phyloP scores from a whole-genome alignment of 2,797 vertebrate genomes.

The Coluber constrictor region DNA sequence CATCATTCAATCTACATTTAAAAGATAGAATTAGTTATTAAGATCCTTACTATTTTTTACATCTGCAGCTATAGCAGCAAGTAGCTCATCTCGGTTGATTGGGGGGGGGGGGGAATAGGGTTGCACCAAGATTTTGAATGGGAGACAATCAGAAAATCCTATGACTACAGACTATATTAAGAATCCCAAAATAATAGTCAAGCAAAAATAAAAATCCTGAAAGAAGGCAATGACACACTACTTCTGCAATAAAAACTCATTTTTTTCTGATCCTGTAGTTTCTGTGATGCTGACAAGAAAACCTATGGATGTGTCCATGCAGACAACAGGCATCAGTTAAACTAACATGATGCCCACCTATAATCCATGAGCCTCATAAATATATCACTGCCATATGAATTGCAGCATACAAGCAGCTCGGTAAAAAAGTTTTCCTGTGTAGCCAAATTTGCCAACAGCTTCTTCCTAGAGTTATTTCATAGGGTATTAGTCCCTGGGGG shows the following conservation, averaged over 20 bases:
- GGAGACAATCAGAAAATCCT: not conserved
- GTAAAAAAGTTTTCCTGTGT: not conserved
- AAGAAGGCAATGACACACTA: not conserved
- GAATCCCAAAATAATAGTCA: not conserved
- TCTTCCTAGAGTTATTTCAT: not conserved
- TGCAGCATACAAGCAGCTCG: not conserved
- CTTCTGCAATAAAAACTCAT: not conserved
- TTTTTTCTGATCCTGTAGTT: not conserved
- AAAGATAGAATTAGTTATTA: not conserved
- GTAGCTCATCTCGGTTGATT: not conserved
- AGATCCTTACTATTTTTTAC: not conserved
- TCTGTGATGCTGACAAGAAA: not conserved
- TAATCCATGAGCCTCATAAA: not conserved
- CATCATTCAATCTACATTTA: slow-evolving; percentile 59
- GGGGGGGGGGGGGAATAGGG: not conserved
- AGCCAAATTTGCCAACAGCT: not conserved
- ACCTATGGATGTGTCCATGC: not conserved
- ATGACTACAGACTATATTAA: not conserved
- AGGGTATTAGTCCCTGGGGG: not conserved
- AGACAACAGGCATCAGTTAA: not conserved
- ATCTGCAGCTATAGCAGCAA: not conserved
- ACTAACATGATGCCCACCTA: not conserved
- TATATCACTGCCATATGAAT: not conserved
- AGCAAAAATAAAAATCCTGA: not conserved
- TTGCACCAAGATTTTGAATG: not conserved